phyloP scores from a whole-genome alignment of 92 coral and sea anemone species.

The Galaxea fascicularis region DNA sequence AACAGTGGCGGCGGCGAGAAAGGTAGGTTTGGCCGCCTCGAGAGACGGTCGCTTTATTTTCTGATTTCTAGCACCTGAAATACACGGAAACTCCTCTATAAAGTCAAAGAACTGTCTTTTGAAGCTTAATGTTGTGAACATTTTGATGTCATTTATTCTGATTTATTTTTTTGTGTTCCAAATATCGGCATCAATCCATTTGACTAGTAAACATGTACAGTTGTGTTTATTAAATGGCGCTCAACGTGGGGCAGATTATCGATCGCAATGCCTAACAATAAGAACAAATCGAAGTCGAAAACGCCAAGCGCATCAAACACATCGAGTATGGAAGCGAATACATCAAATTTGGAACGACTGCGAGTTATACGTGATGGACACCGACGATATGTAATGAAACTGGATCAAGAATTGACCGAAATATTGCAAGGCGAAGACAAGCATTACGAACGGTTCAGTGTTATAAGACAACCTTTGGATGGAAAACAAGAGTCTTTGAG shows the following conservation, averaged over 20 bases:
- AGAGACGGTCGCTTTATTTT: no score
- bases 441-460: conserved; percentile 1
- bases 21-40: no score
- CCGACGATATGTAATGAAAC: background rate
- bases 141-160: no score
- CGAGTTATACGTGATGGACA: conserved; percentile 23
- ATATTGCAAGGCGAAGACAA: conserved; percentile 1
- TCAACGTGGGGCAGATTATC: conserved; percentile 17
- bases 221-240: conserved; percentile 5
- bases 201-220: no score
- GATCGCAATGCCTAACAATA: background rate
- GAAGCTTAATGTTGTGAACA: no score
- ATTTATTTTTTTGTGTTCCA: no score
- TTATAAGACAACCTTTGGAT: conserved; percentile 11
- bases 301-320: background rate
- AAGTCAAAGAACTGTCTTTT: no score
- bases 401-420: conserved; percentile 21
- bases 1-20: no score
- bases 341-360: background rate
- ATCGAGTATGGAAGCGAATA: background rate
- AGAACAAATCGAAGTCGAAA: background rate
- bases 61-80: no score
- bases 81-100: no score
- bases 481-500: background rate
- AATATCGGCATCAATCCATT: no score